Base-by-base conservation (phyloP, 2,888 invertebrate genomes). In the Cataglyphis cursor region DNA sequence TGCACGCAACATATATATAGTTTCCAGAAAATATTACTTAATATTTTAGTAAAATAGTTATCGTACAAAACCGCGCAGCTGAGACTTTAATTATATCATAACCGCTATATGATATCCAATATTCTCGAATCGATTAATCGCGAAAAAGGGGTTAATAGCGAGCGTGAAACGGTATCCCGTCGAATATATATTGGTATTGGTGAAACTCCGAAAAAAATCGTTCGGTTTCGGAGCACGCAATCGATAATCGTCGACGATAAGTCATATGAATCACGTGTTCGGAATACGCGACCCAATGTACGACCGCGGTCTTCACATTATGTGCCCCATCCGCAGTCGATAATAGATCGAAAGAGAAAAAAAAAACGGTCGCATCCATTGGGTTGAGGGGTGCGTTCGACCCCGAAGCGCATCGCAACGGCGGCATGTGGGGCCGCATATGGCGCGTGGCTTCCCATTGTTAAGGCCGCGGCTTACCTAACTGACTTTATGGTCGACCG, bases 371-470 rank as follows among this genome's bases (percentile, higher is more conserved):
- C 65, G 74, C 82, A 83, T 87, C 84, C 81, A 70, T 72, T 61
- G 31, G 6, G 15, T 81, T 66, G 80, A 85, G 73, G 84, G 85
- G 82, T 66, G 81, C 59, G 61, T 18, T 44, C 68, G 59, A 48
- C 62, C 66, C 81, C 81, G 44, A 84, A 81, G 78, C 64, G 85
- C 85, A 72, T 84, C 75, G 85, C 87, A 85, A 87, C 89, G 91
- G 89, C 88, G 85, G 91, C 93, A 93, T 93, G 92, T 93, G 93
- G 91, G 88, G 90, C 84, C 92, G 87, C 93, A 93, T 93, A 93
- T 93, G 93, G 93, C 93, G 92, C 92, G 93, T 93, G 93, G 93
- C 93, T 93, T 93, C 90, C 92, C 90, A 92, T 93, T 93, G 93
- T 93, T 89, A 91, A 89, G 88, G 89, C 90, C 91, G 89, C 89